Conservation (phyloP, 2,888 invertebrate genomes). For the Myopa tessellatipennis region DNA sequence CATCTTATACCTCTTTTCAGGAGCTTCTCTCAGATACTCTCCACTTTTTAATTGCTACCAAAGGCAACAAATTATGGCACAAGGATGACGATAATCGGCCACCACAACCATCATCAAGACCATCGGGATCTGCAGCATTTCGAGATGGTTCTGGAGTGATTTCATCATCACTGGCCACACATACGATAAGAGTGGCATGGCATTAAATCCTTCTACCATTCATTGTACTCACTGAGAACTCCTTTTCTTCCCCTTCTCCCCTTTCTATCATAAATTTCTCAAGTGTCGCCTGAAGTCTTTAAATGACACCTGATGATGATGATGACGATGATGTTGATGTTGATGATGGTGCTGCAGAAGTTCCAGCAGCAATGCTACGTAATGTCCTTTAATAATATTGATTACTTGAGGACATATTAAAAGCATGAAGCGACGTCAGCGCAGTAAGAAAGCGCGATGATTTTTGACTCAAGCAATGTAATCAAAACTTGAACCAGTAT, state of each 20-base stretch:
- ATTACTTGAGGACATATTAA: slow-evolving; percentile 30
- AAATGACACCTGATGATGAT: background rate
- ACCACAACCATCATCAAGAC: too few species aligned
- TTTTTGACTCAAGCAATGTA: slow-evolving; percentile 3
- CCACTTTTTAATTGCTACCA: too few species aligned
- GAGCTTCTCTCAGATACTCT: too few species aligned
- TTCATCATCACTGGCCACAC: background rate
- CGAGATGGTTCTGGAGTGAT: background rate
- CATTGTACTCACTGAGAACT: too few species aligned
- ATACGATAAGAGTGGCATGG: background rate
- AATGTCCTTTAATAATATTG: slow-evolving; percentile 49
- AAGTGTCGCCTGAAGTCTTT: background rate
- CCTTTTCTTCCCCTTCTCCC: background rate
- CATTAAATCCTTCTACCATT: too few species aligned
- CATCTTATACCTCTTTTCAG: too few species aligned
- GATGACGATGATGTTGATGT: background rate
- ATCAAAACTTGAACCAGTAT: slow-evolving; percentile 2
- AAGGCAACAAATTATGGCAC: too few species aligned
- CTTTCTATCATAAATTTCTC: background rate
- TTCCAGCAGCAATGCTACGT: slow-evolving; percentile 38
- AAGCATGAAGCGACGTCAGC: background rate
- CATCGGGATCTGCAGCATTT: too few species aligned
- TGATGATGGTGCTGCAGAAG: background rate
- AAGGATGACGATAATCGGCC: too few species aligned
- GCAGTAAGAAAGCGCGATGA: slow-evolving; percentile 9